These are phyloP conservation scores for Aphis craccivora DNA, from an alignment of 1,140 invertebrate species.

Conservation along the genomic window DNA sequence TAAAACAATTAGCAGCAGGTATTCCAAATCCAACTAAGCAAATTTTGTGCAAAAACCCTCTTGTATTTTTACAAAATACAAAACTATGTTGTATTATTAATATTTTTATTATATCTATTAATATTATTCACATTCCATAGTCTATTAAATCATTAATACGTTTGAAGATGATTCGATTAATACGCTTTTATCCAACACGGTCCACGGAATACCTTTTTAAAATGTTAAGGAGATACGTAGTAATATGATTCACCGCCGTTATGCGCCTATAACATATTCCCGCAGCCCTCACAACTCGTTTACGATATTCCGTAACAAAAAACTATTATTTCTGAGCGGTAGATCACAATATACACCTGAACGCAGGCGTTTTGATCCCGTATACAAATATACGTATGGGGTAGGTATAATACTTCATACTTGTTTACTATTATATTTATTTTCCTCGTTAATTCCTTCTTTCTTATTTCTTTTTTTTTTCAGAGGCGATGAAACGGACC, in stretches of 20 bases:
- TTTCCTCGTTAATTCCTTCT: background rate
- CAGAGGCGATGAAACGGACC: slow-evolving; percentile 44
- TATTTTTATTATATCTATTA: too few relatives aligned
- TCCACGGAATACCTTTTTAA: background rate
- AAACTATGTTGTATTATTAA: too few relatives aligned
- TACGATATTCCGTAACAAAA: background rate
- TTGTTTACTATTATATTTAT: slow-evolving; percentile 39
- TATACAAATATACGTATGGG: background rate
- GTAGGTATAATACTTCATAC: background rate
- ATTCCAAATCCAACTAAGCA: too few relatives aligned
- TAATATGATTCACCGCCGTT: background rate
- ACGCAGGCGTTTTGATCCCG: slow-evolving; percentile 31
- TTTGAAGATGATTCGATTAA: background rate
- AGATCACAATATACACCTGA: background rate
- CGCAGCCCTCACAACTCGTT: background rate
- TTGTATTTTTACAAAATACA: too few relatives aligned
- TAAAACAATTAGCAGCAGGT: too few relatives aligned
- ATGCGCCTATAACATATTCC: background rate
- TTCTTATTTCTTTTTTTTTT: slow-evolving; percentile 33
- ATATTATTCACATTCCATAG: background rate
- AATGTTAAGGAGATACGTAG: background rate
- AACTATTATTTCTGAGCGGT: slow-evolving; percentile 5
- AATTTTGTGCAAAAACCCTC: too few relatives aligned
- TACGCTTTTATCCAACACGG: background rate
- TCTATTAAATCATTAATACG: background rate